Conservation (phyloP, 2,888 invertebrate species). For the Drosophila nr. perissopoda region DNA sequence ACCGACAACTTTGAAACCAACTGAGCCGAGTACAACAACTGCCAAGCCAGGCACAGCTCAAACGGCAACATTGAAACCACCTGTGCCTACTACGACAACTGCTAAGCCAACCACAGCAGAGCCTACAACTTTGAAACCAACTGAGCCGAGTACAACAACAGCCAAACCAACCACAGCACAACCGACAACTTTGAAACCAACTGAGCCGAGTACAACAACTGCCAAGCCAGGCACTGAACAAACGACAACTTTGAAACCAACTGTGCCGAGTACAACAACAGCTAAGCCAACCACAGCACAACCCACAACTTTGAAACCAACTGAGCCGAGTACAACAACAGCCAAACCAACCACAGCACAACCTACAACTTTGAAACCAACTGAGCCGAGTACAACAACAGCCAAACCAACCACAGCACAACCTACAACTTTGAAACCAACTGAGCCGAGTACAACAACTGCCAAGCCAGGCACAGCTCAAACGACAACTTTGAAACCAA, state of each 20-base stretch:
- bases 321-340: background rate
- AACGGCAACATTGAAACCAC: too few species aligned
- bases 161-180: too few species aligned
- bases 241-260: background rate
- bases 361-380: background rate
- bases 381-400: background rate
- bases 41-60: too few species aligned
- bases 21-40: background rate
- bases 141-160: too few species aligned
- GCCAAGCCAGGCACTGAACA: background rate
- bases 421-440: conserved; percentile 5
- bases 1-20: background rate
- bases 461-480: background rate
- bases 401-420: background rate
- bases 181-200: background rate
- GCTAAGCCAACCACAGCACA: background rate
- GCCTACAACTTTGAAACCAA: too few species aligned
- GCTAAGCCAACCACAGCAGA: too few species aligned
- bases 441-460: background rate
- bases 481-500: conserved; percentile 9
- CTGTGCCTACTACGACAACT: too few species aligned
- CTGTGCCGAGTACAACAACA: background rate
- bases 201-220: background rate
- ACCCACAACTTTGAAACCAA: conserved; percentile 1
- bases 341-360: too few species aligned